Evolutionary conservation across 2,888 invertebrate species (phyloP).

Genomic region (Dolomedes plantarius): DNA sequence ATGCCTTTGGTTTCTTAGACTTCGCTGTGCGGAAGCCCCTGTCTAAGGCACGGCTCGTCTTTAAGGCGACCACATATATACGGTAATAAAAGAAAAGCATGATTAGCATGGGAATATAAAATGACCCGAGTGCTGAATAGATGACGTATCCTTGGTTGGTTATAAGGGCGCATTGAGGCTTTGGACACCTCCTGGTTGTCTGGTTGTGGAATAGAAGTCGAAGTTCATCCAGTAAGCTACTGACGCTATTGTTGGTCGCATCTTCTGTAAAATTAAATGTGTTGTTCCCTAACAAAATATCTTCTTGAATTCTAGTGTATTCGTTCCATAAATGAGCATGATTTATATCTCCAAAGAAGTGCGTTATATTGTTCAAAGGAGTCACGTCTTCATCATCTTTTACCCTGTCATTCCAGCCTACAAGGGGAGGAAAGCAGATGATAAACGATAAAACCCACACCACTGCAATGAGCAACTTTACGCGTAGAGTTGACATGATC

Average conservation of each 20-base stretch:
- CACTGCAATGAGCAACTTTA: conserved; percentile 90
- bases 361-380: conserved; percentile 19
- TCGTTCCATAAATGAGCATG: conserved; percentile 21
- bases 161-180: conserved; percentile 88
- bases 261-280: conserved; percentile 49
- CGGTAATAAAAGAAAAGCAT: conserved; percentile 99
- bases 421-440: conserved; percentile 95
- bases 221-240: conserved; percentile 28
- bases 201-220: conserved; percentile 22
- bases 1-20: conserved; percentile 32
- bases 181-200: conserved; percentile 58
- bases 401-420: conserved; percentile 87
- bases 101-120: conserved; percentile 97
- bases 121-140: conserved; percentile 97
- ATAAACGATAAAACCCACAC: conserved; percentile 93
- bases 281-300: conserved; percentile 11
- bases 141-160: conserved; percentile 97
- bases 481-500: conserved; percentile 87
- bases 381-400: conserved; percentile 54
- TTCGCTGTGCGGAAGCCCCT: conserved; percentile 75
- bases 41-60: conserved; percentile 75
- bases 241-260: neutral
- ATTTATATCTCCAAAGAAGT: conserved; percentile 18
- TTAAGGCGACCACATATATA: conserved; percentile 91
- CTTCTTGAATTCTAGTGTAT: conserved; percentile 10